These are phyloP conservation scores for Girardia tigrina DNA, from an alignment of 2,888 invertebrate genomes.

Conservation along the genomic window DNA sequence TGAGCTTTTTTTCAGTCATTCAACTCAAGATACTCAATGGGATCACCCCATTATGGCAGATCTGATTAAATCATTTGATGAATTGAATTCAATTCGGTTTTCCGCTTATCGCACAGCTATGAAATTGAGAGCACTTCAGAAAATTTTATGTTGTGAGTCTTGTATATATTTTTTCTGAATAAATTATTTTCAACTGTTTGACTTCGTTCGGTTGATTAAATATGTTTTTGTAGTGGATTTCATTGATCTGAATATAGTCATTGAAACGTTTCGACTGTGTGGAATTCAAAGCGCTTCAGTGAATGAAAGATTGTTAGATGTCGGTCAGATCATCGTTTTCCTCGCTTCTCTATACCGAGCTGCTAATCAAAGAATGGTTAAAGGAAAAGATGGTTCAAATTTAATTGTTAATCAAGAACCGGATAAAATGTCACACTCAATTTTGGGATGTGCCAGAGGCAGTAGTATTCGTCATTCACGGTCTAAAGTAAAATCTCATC, in stretches of 20 bases:
- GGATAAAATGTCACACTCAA: not conserved
- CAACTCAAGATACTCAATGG: slow-evolving; percentile 96
- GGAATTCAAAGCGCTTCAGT: slow-evolving; percentile 66
- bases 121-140: slow-evolving; percentile 86
- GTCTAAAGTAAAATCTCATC: not conserved
- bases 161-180: no score
- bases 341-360: slow-evolving; percentile 74
- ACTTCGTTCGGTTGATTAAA: no score
- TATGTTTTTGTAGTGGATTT: slow-evolving; percentile 57
- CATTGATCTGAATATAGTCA: slow-evolving; percentile 67
- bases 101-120: slow-evolving; percentile 94
- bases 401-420: not conserved
- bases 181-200: no score
- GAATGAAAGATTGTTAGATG: slow-evolving; percentile 83
- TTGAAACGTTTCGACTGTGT: slow-evolving; percentile 80
- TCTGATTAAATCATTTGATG: slow-evolving; percentile 54
- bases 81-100: slow-evolving; percentile 81
- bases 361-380: slow-evolving; percentile 36
- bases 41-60: slow-evolving; percentile 98
- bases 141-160: slow-evolving; percentile 61
- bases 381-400: not conserved
- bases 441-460: not conserved
- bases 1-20: slow-evolving; percentile 59
- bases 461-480: slow-evolving; percentile 3
- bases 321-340: slow-evolving; percentile 88